These are phyloP conservation scores for Semibalanus balanoides DNA, from an alignment of 1,140 invertebrate species.

Conservation along the genomic window DNA sequence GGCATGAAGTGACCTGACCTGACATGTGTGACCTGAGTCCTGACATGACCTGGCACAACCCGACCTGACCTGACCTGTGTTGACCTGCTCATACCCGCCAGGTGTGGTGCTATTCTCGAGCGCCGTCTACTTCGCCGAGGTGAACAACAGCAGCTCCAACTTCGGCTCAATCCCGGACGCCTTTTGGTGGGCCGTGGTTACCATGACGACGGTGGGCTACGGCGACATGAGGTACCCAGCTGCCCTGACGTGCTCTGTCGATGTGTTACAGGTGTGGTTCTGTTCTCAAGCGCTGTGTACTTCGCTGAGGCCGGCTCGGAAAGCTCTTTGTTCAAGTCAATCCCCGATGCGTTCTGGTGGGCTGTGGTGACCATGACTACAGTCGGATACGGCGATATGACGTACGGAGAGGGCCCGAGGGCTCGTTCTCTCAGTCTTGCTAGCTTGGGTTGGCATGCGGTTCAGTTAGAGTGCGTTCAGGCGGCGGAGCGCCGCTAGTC, in stretches of 20 bases:
- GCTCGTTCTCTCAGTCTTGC: neutral
- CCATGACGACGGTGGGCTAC: constrained; percentile 96
- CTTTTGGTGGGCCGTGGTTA: constrained; percentile 99
- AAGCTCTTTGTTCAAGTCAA: constrained; percentile 70
- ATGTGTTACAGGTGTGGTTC: constrained; percentile 74
- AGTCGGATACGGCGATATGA: constrained; percentile 96
- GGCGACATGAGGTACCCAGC: constrained; percentile 81
- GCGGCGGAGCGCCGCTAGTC: neutral
- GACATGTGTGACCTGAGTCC: too few species aligned
- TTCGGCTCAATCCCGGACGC: constrained; percentile 55
- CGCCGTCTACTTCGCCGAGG: constrained; percentile 96
- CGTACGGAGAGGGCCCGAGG: constrained; percentile 39
- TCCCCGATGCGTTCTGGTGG: constrained; percentile 88
- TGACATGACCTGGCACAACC: too few species aligned
- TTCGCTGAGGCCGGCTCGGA: constrained; percentile 94
- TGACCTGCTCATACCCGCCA: constrained; percentile 37
- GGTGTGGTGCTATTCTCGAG: constrained; percentile 96
- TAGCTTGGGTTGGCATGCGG: neutral
- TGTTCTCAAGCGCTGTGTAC: constrained; percentile 95
- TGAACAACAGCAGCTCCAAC: constrained; percentile 84
- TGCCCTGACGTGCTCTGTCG: neutral
- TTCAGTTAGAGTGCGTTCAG: neutral
- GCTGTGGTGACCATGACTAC: constrained; percentile 97
- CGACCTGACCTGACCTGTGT: too few species aligned
- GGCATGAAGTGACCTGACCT: too few species aligned